Evolutionary conservation across 2,888 invertebrate species (phyloP).

Genomic region (Chromoteleia sp.): DNA sequence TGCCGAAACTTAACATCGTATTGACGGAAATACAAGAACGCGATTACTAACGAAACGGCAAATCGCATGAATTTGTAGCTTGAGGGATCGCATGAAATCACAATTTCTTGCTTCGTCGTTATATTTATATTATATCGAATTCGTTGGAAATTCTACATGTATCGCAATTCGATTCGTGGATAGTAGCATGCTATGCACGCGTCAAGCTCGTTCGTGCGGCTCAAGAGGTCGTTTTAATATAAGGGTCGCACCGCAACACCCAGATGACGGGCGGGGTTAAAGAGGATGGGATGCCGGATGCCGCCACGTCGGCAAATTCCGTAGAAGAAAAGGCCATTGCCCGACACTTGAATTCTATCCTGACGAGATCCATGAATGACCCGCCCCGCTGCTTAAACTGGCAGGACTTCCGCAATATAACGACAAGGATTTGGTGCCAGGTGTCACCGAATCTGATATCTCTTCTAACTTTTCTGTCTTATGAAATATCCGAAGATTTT

Average conservation of each 20-base stretch:
- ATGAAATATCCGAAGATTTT: conserved; percentile 37
- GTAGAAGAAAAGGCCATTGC: conserved; percentile 67
- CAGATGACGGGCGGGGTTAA: conserved; percentile 56
- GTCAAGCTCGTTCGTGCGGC: conserved; percentile 66
- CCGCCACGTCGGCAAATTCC: conserved; percentile 70
- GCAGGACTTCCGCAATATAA: conserved; percentile 61
- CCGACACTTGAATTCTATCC: conserved; percentile 68
- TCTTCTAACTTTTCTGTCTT: conserved; percentile 42
- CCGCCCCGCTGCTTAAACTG: conserved; percentile 47
- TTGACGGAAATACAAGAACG: neutral
- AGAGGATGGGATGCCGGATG: conserved; percentile 64
- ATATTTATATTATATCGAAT: conserved; percentile 63
- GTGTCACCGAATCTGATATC: conserved; percentile 65
- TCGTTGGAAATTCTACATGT: conserved; percentile 60
- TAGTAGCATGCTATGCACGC: conserved; percentile 68
- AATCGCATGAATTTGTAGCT: conserved; percentile 31
- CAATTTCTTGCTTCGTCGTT: conserved; percentile 52
- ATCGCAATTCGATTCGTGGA: conserved; percentile 62
- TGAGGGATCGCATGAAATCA: conserved; percentile 32
- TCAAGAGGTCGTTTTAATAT: conserved; percentile 71
- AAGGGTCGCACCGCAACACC: conserved; percentile 66
- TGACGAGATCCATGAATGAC: conserved; percentile 64
- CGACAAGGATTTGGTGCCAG: conserved; percentile 63
- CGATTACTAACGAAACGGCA: conserved; percentile 40
- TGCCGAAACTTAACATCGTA: neutral